These are phyloP conservation scores for Cyclophora albipunctata DNA, from an alignment of 2,888 invertebrate species.

Conservation along the genomic window DNA sequence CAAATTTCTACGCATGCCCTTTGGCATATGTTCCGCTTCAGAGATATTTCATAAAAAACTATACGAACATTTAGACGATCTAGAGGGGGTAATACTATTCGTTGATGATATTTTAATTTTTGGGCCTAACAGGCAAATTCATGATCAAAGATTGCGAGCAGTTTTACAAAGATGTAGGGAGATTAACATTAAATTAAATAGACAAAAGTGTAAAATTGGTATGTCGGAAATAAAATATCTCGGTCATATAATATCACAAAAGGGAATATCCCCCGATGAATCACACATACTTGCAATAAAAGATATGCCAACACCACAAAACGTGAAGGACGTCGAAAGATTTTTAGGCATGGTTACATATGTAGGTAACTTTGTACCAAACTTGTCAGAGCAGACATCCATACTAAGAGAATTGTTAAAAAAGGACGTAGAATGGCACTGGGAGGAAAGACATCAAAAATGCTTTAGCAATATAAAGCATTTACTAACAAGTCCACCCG, in stretches of 20 bases:
- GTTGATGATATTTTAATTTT: slow-evolving; percentile 16
- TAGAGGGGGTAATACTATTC: slow-evolving; percentile 15
- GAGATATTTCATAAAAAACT: slow-evolving; percentile 17
- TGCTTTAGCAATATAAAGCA: slow-evolving; percentile 8
- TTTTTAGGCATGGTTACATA: slow-evolving; percentile 22
- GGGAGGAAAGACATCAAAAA: slow-evolving; percentile 11
- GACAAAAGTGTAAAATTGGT: slow-evolving; percentile 14
- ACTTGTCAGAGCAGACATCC: slow-evolving; percentile 18
- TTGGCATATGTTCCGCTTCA: slow-evolving; percentile 10
- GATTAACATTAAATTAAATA: slow-evolving; percentile 17
- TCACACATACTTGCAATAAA: slow-evolving; percentile 13
- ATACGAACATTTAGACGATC: slow-evolving; percentile 13
- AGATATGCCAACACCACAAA: slow-evolving; percentile 18
- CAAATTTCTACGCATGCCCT: slow-evolving; percentile 11
- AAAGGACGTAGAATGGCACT: slow-evolving; percentile 19
- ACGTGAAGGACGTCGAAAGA: slow-evolving; percentile 15
- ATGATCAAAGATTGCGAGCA: slow-evolving; percentile 4
- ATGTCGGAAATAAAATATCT: slow-evolving; percentile 13
- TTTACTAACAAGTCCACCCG: slow-evolving; percentile 7
- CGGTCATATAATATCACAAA: slow-evolving; percentile 13
- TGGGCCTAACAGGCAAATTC: slow-evolving; percentile 3
- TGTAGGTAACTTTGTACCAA: slow-evolving; percentile 18
- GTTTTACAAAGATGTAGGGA: slow-evolving; percentile 1
- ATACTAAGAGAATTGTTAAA: slow-evolving; percentile 16
- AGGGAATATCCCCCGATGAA: slow-evolving; percentile 16